Percentiles rank a stretch among this genome's conserved stretches.
Evolutionary conservation across 2,888 invertebrate species (phyloP).

Genomic region (Nasonia oneida): DNA sequence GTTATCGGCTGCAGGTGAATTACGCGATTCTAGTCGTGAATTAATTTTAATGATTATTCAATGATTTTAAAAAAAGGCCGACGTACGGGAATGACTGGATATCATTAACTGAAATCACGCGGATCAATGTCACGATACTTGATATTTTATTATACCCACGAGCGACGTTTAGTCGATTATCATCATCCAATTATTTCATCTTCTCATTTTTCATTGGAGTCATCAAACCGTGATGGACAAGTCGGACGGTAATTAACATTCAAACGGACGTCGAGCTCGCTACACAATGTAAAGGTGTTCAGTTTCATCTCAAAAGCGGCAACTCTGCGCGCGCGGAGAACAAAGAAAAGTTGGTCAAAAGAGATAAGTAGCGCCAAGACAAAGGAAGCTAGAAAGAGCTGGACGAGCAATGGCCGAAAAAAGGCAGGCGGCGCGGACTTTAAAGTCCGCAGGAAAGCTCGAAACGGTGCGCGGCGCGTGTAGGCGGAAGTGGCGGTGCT

Average conservation of each 20-base stretch:
- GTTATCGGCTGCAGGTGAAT: background rate
- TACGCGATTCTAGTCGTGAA: background rate
- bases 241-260: background rate
- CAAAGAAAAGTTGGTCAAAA: background rate
- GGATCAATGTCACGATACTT: slow-evolving; percentile 56
- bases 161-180: slow-evolving; percentile 37
- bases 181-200: slow-evolving; percentile 45
- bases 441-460: slow-evolving; percentile 42
- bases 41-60: too few relatives aligned
- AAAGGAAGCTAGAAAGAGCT: background rate
- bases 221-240: slow-evolving; percentile 22
- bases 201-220: slow-evolving; percentile 25
- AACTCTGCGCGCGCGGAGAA: background rate
- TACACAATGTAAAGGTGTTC: background rate
- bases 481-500: background rate
- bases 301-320: background rate
- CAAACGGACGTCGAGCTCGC: background rate
- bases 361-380: background rate
- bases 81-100: slow-evolving; percentile 55
- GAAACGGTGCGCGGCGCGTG: background rate
- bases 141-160: slow-evolving; percentile 38
- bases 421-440: slow-evolving; percentile 35
- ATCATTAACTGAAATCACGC: slow-evolving; percentile 55
- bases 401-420: slow-evolving; percentile 38
- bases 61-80: slow-evolving; percentile 19